Evolutionary conservation across 2,888 invertebrate genomes (phyloP).

Genomic region (Cerastis rubricosa): DNA sequence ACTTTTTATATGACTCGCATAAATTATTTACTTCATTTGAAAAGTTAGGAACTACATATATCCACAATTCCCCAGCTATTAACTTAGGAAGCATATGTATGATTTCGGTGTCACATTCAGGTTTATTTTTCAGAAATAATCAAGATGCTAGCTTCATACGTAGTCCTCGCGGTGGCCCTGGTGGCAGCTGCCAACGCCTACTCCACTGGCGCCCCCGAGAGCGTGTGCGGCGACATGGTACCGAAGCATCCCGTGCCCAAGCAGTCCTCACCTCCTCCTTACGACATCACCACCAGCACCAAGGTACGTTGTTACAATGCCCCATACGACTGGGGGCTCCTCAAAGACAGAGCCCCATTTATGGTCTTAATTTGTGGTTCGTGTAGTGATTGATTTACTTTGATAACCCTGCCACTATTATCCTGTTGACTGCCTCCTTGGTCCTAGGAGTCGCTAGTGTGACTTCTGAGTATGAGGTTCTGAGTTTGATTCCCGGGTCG

Average conservation of each 20-base stretch:
- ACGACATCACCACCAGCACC: constrained; percentile 87
- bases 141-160: constrained; percentile 78
- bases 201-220: constrained; percentile 92
- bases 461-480: too few species aligned
- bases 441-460: too few species aligned
- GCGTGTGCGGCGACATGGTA: constrained; percentile 92
- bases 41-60: neutral
- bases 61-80: too few species aligned
- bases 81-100: too few species aligned
- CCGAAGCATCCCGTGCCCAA: constrained; percentile 92
- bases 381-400: neutral
- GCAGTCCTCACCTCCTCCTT: constrained; percentile 91
- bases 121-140: constrained; percentile 44
- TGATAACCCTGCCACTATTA: neutral
- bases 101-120: constrained; percentile 16
- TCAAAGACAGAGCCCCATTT: neutral
- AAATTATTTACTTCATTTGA: neutral
- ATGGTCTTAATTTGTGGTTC: neutral
- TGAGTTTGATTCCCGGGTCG: too few species aligned
- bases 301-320: constrained; percentile 73
- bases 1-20: neutral
- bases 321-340: neutral
- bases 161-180: constrained; percentile 74
- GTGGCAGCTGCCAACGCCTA: constrained; percentile 85
- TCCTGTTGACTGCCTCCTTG: too few species aligned